These are phyloP conservation scores for Nestor notabilis DNA, from an alignment of 2,113 vertebrate species.

Conservation along the genomic window DNA sequence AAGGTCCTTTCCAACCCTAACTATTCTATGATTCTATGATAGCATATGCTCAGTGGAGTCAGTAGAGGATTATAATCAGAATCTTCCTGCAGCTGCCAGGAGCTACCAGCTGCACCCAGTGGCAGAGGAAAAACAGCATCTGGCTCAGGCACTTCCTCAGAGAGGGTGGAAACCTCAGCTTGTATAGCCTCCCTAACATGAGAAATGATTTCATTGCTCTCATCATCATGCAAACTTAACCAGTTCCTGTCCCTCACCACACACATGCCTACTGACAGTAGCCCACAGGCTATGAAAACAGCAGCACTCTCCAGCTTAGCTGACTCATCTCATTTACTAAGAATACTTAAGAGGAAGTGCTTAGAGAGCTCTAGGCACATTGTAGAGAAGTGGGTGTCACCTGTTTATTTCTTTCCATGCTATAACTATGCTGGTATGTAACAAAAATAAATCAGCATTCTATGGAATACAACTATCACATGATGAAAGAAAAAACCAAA, in stretches of 20 bases:
- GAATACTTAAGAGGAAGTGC: constrained; percentile 30
- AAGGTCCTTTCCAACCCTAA: not conserved
- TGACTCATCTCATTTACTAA: constrained; percentile 49
- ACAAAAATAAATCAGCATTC: not conserved
- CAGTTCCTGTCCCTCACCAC: not conserved
- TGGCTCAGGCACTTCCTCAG: not conserved
- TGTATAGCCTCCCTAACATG: not conserved
- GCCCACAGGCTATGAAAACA: not conserved
- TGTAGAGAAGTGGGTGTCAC: constrained; percentile 42
- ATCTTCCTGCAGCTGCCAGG: not conserved
- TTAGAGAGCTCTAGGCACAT: not conserved
- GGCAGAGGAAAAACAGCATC: not conserved
- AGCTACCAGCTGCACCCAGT: not conserved
- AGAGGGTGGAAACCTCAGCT: not conserved
- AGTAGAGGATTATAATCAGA: not conserved
- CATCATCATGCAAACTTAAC: not conserved
- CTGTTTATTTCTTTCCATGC: not conserved
- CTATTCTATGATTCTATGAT: not conserved
- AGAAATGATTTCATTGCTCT: not conserved
- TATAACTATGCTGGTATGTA: not conserved
- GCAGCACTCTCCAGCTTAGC: not conserved
- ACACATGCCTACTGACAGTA: not conserved
- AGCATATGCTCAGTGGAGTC: not conserved
- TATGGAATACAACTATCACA: not conserved
- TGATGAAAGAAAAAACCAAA: not conserved